Base-by-base conservation (phyloP, 2,113 vertebrate species). In the Atrichornis clamosus region DNA sequence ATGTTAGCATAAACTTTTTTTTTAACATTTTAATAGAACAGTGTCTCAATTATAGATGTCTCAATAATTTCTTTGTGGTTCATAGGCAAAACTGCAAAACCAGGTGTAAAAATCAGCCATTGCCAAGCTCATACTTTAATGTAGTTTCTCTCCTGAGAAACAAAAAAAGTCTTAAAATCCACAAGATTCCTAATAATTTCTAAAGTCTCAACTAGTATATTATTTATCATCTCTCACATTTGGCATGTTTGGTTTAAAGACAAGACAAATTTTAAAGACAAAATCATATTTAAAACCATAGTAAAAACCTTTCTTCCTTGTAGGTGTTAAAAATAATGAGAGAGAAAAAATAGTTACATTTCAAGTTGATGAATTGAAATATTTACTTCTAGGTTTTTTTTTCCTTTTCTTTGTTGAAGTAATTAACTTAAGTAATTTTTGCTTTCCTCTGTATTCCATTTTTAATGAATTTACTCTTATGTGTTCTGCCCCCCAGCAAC, bases 131-230 rank as follows among this genome's bases (percentile, higher is more conserved):
- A 21, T 47, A 52, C 3, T 74, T 83, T 27, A 37, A 62, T 27
- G 19, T 7, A 35, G 15, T 41, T 64, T 73, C 13, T 67, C 58
- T 32, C 39, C 7, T 23, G 21, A 74, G 7, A 73, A 82, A 52
- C 18, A 1, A n/a, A 50, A 53, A 65, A 13, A 64, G 42, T 2
- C 0, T 1, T 1, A 32, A 65, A 50, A 59, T 42, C 18, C 37
- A 58, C 1, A 1, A 64, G 59, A 37, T 23, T 11, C 7, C 7
- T 9, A 63, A 24, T 42, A 46, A 55, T 75, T 90, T 80, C 15
- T 46, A 26, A 46, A 56, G 65, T n/a, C 9, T 46, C 19, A 56
- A 11, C 12, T 35, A 55, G 17, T 50, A n/a, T 18, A 9, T 55
- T 55, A 19, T 69, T 63, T 50, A 55, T 64, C 4, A 70, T 46